phyloP scores from a whole-genome alignment of 1,140 invertebrate genomes.

The Anoplolepis gracilipes region DNA sequence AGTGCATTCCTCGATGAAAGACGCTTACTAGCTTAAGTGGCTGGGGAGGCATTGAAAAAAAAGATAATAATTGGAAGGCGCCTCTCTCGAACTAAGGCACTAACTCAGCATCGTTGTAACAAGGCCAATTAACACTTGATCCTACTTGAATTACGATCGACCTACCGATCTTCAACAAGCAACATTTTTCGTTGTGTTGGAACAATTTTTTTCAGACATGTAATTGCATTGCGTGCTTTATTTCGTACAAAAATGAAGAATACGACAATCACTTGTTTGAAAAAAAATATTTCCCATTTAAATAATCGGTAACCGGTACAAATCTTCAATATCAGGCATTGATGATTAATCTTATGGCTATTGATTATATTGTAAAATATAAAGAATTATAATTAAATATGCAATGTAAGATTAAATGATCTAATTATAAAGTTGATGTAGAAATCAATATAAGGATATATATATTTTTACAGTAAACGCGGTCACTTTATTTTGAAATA shows the following conservation, averaged over 20 bases:
- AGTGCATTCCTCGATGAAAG: slow-evolving; percentile 66
- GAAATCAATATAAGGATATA: background rate
- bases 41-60: slow-evolving; percentile 22
- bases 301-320: background rate
- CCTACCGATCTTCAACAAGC: slow-evolving; percentile 65
- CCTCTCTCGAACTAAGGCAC: slow-evolving; percentile 65
- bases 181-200: slow-evolving; percentile 48
- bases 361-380: background rate
- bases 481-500: slow-evolving; percentile 27
- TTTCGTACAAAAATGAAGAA: background rate
- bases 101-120: slow-evolving; percentile 68
- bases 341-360: background rate
- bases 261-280: background rate
- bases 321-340: background rate
- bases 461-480: background rate
- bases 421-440: slow-evolving; percentile 5
- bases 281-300: background rate
- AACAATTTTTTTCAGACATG: slow-evolving; percentile 10
- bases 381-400: background rate
- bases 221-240: background rate
- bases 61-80: slow-evolving; percentile 76
- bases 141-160: slow-evolving; percentile 78
- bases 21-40: slow-evolving; percentile 42
- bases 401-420: background rate
- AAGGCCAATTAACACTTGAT: slow-evolving; percentile 82